Percentiles rank a stretch among this genome's conserved stretches.
These are phyloP conservation scores for Geophilus truncorum DNA, from an alignment of 2,888 invertebrate species.

Conservation along the genomic window DNA sequence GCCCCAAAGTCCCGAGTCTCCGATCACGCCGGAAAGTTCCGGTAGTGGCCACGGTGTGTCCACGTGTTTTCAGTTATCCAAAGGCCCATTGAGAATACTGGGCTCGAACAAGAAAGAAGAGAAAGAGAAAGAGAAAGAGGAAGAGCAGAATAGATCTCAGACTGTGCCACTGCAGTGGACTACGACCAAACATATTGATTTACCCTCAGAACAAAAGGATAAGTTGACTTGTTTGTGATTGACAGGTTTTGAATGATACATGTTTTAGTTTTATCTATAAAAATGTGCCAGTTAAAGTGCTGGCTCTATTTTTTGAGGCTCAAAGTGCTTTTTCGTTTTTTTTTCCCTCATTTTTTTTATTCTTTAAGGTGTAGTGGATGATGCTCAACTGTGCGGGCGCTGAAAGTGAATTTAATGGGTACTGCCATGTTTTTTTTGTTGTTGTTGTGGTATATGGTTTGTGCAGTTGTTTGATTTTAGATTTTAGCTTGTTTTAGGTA, in stretches of 20 bases:
- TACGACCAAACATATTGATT: constrained; percentile 11
- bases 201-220: neutral
- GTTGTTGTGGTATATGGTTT: neutral
- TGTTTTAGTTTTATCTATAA: neutral
- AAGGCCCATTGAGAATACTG: constrained; percentile 28
- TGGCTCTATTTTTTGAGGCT: constrained; percentile 15
- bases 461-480: neutral
- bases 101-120: neutral
- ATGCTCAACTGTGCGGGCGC: neutral
- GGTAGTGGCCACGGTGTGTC: neutral
- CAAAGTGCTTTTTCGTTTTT: neutral
- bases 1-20: neutral
- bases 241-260: neutral
- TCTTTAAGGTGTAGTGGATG: neutral
- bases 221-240: neutral
- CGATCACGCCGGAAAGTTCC: neutral
- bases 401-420: neutral
- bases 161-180: constrained; percentile 17
- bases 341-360: no score
- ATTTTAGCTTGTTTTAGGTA: neutral
- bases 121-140: no score
- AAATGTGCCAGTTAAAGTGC: neutral
- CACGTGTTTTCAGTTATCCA: constrained; percentile 33
- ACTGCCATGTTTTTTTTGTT: neutral
- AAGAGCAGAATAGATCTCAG: constrained; percentile 10